Percentiles rank a stretch among this genome's conserved stretches.
phyloP scores from a whole-genome alignment of 1,140 invertebrate species.

The Oscheius sp. region DNA sequence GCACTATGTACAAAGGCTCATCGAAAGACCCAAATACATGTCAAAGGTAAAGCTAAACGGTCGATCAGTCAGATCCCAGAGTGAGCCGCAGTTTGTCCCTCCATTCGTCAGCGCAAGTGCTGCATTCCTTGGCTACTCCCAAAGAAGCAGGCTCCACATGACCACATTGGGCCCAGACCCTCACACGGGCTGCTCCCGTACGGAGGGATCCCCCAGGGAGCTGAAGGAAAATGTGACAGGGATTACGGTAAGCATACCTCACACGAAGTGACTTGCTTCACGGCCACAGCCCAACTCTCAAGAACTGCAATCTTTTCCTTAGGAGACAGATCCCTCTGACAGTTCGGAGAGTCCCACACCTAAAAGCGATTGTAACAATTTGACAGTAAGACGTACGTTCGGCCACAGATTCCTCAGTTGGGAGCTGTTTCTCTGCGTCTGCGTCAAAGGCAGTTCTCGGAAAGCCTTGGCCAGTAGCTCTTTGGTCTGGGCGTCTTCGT shows the following conservation, averaged over 20 bases:
- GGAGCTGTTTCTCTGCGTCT: neutral
- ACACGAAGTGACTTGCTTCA: neutral
- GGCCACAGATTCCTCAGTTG: constrained; percentile 10
- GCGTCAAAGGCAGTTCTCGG: neutral
- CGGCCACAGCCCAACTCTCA: neutral
- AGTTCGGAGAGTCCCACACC: neutral
- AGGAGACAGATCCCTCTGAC: neutral
- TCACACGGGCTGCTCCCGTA: neutral
- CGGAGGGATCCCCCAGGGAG: neutral
- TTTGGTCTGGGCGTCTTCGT: constrained; percentile 31
- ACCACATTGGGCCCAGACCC: constrained; percentile 25
- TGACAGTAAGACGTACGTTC: neutral
- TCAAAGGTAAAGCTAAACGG: too few relatives aligned
- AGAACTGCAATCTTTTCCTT: neutral
- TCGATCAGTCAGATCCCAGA: constrained; percentile 2
- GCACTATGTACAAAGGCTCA: too few relatives aligned
- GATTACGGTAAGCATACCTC: neutral
- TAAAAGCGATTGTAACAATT: neutral
- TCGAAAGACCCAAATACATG: too few relatives aligned
- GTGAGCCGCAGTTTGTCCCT: constrained; percentile 23
- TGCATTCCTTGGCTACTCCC: constrained; percentile 14
- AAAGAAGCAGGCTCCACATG: constrained; percentile 18
- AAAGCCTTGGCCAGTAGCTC: constrained; percentile 20
- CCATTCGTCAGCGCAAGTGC: constrained; percentile 25
- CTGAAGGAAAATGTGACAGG: neutral